These are phyloP conservation scores for Cephus pulcher DNA, from an alignment of 2,888 invertebrate genomes.

Conservation along the genomic window DNA sequence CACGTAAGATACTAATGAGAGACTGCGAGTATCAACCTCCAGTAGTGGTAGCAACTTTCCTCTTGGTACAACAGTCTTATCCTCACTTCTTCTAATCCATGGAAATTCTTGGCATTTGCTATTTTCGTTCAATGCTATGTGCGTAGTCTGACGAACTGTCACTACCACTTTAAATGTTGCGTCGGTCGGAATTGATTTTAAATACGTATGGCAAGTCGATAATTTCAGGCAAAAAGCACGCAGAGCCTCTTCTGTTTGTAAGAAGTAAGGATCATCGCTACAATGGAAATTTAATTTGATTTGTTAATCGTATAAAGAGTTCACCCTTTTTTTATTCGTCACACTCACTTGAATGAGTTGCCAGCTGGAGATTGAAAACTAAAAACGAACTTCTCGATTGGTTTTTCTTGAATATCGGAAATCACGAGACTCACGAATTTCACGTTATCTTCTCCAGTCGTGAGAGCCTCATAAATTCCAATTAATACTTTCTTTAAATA, in stretches of 20 bases:
- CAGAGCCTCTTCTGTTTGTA: conserved; percentile 73
- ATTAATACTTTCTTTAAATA: conserved; percentile 65
- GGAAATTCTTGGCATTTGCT: conserved; percentile 69
- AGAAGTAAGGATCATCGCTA: conserved; percentile 71
- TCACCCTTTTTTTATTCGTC: not conserved
- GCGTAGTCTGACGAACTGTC: conserved; percentile 72
- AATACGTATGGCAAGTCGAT: conserved; percentile 67
- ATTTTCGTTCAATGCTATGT: conserved; percentile 70
- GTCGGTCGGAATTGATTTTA: conserved; percentile 69
- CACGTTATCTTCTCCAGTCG: conserved; percentile 68
- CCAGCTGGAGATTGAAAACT: conserved; percentile 57
- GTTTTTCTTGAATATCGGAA: conserved; percentile 63
- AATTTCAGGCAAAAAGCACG: conserved; percentile 73
- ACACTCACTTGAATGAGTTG: conserved; percentile 51
- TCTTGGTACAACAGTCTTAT: conserved; percentile 41
- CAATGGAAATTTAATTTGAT: conserved; percentile 23
- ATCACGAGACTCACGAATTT: conserved; percentile 69
- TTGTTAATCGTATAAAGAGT: conserved; percentile 4
- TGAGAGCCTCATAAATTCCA: conserved; percentile 61
- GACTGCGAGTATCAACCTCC: conserved; percentile 51
- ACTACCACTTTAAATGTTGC: conserved; percentile 73
- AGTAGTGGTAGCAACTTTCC: conserved; percentile 67
- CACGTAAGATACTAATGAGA: conserved; percentile 28
- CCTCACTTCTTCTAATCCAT: conserved; percentile 63
- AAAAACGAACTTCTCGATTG: conserved; percentile 68